Evolutionary conservation across 35 echinoderm and acorn worm species (phyloP).

Genomic region (Lytechinus pictus): DNA sequence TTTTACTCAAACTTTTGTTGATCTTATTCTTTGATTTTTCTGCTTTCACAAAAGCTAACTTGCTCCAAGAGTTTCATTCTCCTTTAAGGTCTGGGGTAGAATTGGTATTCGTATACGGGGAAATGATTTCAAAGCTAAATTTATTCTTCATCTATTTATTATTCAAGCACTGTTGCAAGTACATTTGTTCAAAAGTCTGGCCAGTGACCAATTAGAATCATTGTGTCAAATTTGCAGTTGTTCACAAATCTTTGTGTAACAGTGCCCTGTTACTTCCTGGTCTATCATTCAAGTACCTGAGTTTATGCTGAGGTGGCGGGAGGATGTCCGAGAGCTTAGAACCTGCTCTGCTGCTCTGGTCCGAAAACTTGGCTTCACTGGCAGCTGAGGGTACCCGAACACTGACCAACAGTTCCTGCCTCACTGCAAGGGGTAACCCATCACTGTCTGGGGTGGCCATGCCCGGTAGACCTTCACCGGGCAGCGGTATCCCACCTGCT

Average conservation of each 20-base stretch:
- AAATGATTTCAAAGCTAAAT: too few relatives aligned
- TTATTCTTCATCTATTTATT: too few relatives aligned
- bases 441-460: background rate
- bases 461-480: background rate
- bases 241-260: too few relatives aligned
- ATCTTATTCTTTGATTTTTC: too few relatives aligned
- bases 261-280: too few relatives aligned
- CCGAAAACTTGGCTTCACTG: background rate
- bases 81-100: conserved; percentile 83
- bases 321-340: background rate
- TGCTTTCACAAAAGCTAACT: too few relatives aligned
- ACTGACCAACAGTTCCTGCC: background rate
- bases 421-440: background rate
- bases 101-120: conserved; percentile 60
- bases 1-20: too few relatives aligned
- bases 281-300: background rate
- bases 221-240: too few relatives aligned
- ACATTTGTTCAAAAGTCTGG: too few relatives aligned
- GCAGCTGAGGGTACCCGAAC: background rate
- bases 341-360: conserved; percentile 33
- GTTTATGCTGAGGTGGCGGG: background rate
- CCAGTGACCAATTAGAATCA: too few relatives aligned
- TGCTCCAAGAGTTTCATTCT: too few relatives aligned
- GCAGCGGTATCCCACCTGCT: background rate
- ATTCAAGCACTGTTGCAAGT: too few relatives aligned